Evolutionary conservation across 2,113 vertebrate species (phyloP), one percentile per base, ranked within the genome.

Genomic region (Pelecanoides urinatrix): DNA sequence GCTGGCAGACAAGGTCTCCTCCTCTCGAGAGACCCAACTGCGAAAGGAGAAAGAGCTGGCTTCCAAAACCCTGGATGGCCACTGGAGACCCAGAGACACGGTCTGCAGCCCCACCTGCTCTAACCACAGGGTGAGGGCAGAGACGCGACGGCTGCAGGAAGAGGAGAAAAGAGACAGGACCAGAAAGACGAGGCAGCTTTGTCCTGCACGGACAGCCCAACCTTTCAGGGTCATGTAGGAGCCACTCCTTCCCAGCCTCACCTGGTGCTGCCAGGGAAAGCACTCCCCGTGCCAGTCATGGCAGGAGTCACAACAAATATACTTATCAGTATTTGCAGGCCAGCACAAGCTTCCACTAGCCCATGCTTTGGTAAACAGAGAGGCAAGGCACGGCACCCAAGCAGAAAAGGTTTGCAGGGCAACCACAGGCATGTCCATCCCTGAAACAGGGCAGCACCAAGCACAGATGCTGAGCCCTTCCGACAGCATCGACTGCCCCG

Each of bases 131-230:
- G 22, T 52, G 17, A 90, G 62, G 26, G 63, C 25, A 87, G 38
- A 80, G 32, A 52, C 5, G 9, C 0, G 0, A 55, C 6, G 63
- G 8, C 14, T 36, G 5, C 44, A 61, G 55, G 49, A 73, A 49
- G 4, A 78, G 17, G 19, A 49, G 7, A 72, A 71, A 59, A 58
- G 50, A 74, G 27, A 53, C 23, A 75, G n/a, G 20, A 84, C 10
- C 40, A 81, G 40, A 67, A 81, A 56, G 32, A 50, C 11, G 5
- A 78, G 13, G 45, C 34, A 90, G 40, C 36, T 81, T 90, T 36
- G 81, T 9, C 6, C 10, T 38, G 11, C 16, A 47, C 0, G 3
- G 45, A 56, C 17, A 77, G 20, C 13, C 19, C 36, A 45, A 3
- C 61, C 40, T 74, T 61, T 61, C 42, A 78, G 42, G 15, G 36